Evolutionary conservation across 2,888 invertebrate species (phyloP), one percentile per base, ranked within the genome.

Genomic region (Trachelus tabidus): DNA sequence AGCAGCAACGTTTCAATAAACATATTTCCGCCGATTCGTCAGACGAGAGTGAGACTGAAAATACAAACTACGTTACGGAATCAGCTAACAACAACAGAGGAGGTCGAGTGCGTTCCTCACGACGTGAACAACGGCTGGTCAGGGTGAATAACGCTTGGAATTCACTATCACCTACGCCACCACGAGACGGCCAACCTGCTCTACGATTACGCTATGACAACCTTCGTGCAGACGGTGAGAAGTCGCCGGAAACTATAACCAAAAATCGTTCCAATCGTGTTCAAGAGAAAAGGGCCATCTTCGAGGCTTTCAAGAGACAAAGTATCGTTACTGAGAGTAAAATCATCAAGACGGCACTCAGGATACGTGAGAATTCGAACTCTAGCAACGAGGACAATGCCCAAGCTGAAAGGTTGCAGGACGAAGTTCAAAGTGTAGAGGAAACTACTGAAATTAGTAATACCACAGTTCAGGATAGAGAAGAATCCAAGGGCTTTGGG

Each of bases 1-100:
- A 94, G 84, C 93, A 94, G 80, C 92, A 94, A 79, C 89, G 94
- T 34, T 90, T 94, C 81, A 93, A 94, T 83, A 93, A 94, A 69
- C 92, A 93, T 86, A 92, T 92, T 81, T 92, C 93, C 0, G 92
- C 93, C 81, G 93, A 93, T 83, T 92, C 92, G 0, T 91, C 93
- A 30, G 85, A 92, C 35, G 90, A 93, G 37, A 93, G 92, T 85
- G 90, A 90, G 33, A 86, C 85, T 1, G 90, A 88, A 11, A 85
- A 85, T 69, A 78, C 83, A 9, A 87, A 83, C 77, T 89, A 87
- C 73, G 77, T 81, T 6, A 71, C 82, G 4, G 85, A 83, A 33
- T 78, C 80, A 3, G 37, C 82, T n/a, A 79, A 76, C 40, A 85
- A 85, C 69, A 85, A 85, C 75, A 83, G 86, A 80, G 80, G 83